These are phyloP conservation scores for Turdus rufiventris DNA, from an alignment of 2,113 vertebrate species.

Conservation along the genomic window DNA sequence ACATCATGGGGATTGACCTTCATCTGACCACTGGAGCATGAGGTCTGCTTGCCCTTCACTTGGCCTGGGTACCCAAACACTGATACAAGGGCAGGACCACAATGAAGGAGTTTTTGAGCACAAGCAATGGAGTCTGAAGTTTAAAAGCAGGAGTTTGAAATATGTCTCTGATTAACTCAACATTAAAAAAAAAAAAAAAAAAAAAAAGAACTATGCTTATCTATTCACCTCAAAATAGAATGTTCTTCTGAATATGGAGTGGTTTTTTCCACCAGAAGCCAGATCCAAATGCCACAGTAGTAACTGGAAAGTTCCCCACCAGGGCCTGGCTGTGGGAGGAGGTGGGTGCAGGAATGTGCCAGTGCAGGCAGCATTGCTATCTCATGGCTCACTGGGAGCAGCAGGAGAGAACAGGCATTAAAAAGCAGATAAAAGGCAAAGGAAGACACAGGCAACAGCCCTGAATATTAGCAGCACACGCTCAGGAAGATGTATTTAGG, in stretches of 20 bases:
- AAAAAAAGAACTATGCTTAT: not conserved
- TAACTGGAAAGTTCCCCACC: slow-evolving; percentile 12
- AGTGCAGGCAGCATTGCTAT: not conserved
- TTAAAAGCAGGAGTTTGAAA: slow-evolving; percentile 6
- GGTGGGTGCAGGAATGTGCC: slow-evolving; percentile 27
- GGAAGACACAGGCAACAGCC: not conserved
- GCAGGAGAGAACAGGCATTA: not conserved
- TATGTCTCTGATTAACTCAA: not conserved
- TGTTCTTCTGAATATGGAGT: not conserved
- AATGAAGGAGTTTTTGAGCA: not conserved
- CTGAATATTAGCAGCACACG: not conserved
- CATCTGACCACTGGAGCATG: not conserved
- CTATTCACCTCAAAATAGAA: slow-evolving; percentile 14
- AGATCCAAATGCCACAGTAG: not conserved
- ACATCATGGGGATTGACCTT: not conserved
- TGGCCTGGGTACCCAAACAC: not conserved
- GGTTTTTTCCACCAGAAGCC: not conserved
- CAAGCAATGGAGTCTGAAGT: not conserved
- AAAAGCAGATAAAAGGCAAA: not conserved
- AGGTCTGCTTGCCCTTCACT: not conserved
- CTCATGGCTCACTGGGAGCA: not conserved
- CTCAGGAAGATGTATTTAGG: not conserved
- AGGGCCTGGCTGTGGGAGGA: slow-evolving; percentile 24
- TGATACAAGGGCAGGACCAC: not conserved
- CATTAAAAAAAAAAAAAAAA: not conserved